A percentile compares a stretch with the other conserved stretches of the same genome.
Evolutionary conservation across 2,113 vertebrate species (phyloP).

Genomic region (Lates calcarifer): DNA sequence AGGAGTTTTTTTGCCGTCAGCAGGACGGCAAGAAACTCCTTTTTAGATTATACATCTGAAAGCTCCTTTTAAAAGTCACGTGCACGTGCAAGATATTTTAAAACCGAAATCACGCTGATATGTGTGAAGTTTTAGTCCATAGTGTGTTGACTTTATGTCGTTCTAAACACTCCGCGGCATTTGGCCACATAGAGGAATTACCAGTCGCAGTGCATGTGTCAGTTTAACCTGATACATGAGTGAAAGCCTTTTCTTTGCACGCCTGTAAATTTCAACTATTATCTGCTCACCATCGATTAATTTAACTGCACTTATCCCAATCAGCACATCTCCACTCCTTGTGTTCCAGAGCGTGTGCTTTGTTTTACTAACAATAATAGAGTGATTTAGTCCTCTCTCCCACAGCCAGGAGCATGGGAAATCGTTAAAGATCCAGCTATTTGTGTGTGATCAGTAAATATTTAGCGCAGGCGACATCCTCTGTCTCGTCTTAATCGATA

Average conservation of each 20-base stretch:
- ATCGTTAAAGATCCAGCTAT: conserved; percentile 93
- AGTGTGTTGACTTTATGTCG: conserved; percentile 7
- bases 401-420: conserved; percentile 88
- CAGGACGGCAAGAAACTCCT: not conserved
- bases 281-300: conserved; percentile 91
- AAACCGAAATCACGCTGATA: not conserved
- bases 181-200: conserved; percentile 9
- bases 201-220: conserved; percentile 17
- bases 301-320: conserved; percentile 92
- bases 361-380: conserved; percentile 96
- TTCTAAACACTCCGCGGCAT: conserved; percentile 5
- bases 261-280: conserved; percentile 73
- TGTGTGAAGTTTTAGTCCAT: not conserved
- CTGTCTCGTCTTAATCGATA: conserved; percentile 93
- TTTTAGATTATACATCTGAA: not conserved
- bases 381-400: conserved; percentile 93
- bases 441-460: conserved; percentile 99
- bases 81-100: not conserved
- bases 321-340: conserved; percentile 91
- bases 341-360: conserved; percentile 89
- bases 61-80: not conserved
- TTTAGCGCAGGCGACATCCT: conserved; percentile 95
- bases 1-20: conserved; percentile 69
- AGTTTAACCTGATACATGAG: conserved; percentile 51
- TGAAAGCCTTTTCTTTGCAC: conserved; percentile 52